phyloP scores from a whole-genome alignment of 2,797 vertebrate species.

The Lepus townsendii region DNA sequence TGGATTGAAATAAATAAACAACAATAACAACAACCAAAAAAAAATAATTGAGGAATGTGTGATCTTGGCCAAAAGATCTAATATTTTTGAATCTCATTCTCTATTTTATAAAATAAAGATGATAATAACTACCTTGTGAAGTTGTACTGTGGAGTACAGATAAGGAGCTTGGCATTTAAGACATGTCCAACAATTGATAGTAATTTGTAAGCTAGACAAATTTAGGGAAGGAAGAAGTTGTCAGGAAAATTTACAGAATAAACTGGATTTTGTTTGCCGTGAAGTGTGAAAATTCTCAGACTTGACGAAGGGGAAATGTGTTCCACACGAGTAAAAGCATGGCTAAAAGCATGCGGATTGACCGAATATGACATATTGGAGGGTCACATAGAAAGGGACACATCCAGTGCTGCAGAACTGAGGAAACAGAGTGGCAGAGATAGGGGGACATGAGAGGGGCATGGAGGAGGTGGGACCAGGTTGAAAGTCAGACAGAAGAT shows the following conservation, averaged over 20 bases:
- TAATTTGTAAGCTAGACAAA: conserved; percentile 31
- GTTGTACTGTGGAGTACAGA: not conserved
- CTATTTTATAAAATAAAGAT: conserved; percentile 32
- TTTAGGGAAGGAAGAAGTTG: not conserved
- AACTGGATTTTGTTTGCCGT: not conserved
- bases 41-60: not conserved
- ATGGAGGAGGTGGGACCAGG: not conserved
- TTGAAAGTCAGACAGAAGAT: conserved; percentile 7
- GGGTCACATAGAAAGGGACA: not conserved
- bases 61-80: not conserved
- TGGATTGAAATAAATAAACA: not conserved
- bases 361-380: not conserved
- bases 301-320: not conserved
- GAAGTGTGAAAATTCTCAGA: not conserved
- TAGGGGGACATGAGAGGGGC: not conserved
- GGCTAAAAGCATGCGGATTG: not conserved
- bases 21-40: not conserved
- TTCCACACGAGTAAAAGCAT: not conserved
- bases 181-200: not conserved
- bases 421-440: not conserved
- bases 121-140: not conserved
- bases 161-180: conserved; percentile 5
- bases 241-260: conserved; percentile 6
- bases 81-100: conserved; percentile 2
- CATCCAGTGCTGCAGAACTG: not conserved